Conservation (phyloP, 2,797 vertebrate species). For the Trichosurus vulpecula region DNA sequence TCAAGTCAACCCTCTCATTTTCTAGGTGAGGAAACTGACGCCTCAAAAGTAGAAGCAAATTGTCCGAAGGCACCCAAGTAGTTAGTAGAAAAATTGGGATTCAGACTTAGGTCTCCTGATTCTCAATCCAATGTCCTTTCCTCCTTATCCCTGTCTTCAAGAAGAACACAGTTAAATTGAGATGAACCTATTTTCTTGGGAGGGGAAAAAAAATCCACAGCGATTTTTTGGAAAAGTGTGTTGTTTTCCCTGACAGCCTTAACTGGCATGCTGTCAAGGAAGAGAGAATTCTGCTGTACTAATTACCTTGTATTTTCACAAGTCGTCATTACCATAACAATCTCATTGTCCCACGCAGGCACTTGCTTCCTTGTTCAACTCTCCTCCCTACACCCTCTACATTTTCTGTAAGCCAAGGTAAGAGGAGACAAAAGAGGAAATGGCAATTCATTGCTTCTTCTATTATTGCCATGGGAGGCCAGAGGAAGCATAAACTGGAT, state of each 20-base stretch:
- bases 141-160: neutral
- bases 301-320: slow-evolving; percentile 69
- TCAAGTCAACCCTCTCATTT: neutral
- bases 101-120: neutral
- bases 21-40: neutral
- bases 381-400: neutral
- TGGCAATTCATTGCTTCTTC: neutral
- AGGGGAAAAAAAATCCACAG: neutral
- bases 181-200: neutral
- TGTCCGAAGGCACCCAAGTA: neutral
- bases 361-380: slow-evolving; percentile 22
- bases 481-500: fast-evolving
- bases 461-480: fast-evolving
- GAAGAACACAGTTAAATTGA: neutral
- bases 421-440: slow-evolving; percentile 2
- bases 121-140: neutral
- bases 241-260: slow-evolving; percentile 63
- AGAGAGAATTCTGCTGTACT: slow-evolving; percentile 49
- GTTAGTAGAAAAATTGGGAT: neutral
- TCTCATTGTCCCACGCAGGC: slow-evolving; percentile 53
- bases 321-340: slow-evolving; percentile 70
- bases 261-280: slow-evolving; percentile 7
- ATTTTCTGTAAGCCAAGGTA: neutral
- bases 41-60: neutral
- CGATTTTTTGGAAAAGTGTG: neutral